These are phyloP conservation scores for Argopecten irradians DNA, from an alignment of 1,140 invertebrate species.

Conservation along the genomic window DNA sequence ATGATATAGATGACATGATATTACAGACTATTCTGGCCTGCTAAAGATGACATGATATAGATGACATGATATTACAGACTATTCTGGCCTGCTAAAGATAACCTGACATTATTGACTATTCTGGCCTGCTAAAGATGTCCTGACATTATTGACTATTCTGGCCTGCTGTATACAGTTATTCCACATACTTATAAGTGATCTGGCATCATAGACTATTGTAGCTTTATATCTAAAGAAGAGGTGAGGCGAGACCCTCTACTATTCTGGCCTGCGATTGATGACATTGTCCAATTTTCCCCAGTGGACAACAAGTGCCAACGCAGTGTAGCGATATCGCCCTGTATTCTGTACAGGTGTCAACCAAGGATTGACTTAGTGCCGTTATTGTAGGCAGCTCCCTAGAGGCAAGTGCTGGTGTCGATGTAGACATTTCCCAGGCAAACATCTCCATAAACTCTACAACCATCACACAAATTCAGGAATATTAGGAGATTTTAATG, in stretches of 20 bases:
- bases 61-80: no score
- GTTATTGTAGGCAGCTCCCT: background rate
- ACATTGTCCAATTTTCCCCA: background rate
- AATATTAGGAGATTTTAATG: background rate
- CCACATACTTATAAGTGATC: no score
- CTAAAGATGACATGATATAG: background rate
- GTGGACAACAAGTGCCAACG: background rate
- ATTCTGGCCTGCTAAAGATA: background rate
- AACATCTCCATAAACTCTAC: background rate
- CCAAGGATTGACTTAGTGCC: conserved; percentile 14
- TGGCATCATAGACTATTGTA: no score
- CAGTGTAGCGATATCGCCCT: background rate
- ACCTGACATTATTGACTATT: no score
- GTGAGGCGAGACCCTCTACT: no score
- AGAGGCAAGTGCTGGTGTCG: background rate
- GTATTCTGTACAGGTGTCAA: background rate
- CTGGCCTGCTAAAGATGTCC: background rate
- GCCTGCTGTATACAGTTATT: no score
- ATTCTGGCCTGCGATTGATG: background rate
- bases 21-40: background rate
- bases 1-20: no score
- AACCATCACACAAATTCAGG: background rate
- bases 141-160: no score
- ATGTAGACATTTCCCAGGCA: background rate
- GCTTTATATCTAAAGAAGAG: no score